Evolutionary conservation across 2,797 vertebrate genomes (phyloP).

Genomic region (Myioborus melanocephalus): DNA sequence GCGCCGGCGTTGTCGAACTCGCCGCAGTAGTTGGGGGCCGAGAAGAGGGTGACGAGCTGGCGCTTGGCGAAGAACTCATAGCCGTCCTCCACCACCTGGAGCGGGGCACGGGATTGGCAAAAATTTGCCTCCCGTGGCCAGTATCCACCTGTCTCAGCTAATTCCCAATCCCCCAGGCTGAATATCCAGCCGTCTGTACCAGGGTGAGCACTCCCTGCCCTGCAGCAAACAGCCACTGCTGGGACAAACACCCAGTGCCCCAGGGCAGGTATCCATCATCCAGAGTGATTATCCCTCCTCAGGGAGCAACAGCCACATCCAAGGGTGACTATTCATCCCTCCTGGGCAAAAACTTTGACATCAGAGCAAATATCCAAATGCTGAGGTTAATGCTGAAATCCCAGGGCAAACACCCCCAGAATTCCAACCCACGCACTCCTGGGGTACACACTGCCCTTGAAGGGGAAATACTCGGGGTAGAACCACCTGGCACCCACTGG

Average conservation of each 20-base stretch:
- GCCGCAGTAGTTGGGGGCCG: slow-evolving; percentile 94
- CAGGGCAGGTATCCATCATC: background rate
- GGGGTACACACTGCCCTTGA: background rate
- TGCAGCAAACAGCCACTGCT: background rate
- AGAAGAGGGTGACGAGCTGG: slow-evolving; percentile 94
- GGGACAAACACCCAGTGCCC: background rate
- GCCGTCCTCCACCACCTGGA: slow-evolving; percentile 92
- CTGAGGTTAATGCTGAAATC: background rate
- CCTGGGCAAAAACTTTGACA: accelerated
- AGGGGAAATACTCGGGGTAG: accelerated
- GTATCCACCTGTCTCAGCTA: background rate
- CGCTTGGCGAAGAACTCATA: slow-evolving; percentile 96
- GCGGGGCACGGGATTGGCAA: background rate
- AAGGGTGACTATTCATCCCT: background rate
- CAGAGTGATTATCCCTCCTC: background rate
- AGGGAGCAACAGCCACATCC: background rate
- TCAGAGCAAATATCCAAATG: background rate
- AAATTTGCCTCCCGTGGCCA: accelerated
- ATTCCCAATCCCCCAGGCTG: background rate
- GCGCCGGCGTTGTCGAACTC: slow-evolving; percentile 95
- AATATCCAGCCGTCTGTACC: background rate
- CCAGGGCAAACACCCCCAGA: background rate
- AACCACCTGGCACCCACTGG: background rate
- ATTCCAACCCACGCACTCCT: background rate
- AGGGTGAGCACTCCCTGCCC: background rate